phyloP scores from a whole-genome alignment of 37 sponge, comb jelly and placozoan genomes.

The Axinella damicornis region DNA sequence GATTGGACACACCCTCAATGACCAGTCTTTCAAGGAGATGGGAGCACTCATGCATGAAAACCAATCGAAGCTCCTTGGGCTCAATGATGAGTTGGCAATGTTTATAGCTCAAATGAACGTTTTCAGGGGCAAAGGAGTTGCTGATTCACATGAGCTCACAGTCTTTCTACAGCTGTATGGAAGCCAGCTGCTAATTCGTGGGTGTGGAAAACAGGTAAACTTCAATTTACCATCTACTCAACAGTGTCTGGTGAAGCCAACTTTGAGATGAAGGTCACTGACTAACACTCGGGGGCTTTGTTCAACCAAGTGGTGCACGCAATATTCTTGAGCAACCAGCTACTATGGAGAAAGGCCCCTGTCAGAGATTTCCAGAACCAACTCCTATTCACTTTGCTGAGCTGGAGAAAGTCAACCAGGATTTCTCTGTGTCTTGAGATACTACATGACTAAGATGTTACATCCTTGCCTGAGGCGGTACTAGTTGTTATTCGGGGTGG shows the following conservation, averaged over 20 bases:
- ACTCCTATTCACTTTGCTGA: background rate
- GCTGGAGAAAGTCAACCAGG: background rate
- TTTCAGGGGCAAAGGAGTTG: constrained; percentile 14
- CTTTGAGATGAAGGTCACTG: constrained; percentile 9
- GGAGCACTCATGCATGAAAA: constrained; percentile 33
- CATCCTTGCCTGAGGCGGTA: too few species aligned
- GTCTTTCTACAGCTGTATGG: constrained; percentile 52
- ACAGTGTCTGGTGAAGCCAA: constrained; percentile 31
- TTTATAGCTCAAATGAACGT: constrained; percentile 46
- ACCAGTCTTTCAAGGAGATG: constrained; percentile 47
- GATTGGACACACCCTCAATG: too few species aligned
- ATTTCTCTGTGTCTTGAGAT: constrained; percentile 9
- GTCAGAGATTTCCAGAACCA: too few species aligned
- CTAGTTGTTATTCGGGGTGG: too few species aligned
- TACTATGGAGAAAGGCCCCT: background rate
- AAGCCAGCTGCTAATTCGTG: too few species aligned
- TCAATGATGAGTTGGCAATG: constrained; percentile 54
- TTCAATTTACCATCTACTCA: background rate
- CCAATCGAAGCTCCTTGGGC: constrained; percentile 20
- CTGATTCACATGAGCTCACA: constrained; percentile 17
- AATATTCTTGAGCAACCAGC: constrained; percentile 6
- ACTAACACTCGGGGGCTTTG: constrained; percentile 9
- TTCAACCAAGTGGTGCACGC: background rate
- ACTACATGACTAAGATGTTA: too few species aligned
- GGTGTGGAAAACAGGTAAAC: too few species aligned